These are phyloP conservation scores for Onychostruthus taczanowskii DNA, from an alignment of 2,113 vertebrate species.

Conservation along the genomic window DNA sequence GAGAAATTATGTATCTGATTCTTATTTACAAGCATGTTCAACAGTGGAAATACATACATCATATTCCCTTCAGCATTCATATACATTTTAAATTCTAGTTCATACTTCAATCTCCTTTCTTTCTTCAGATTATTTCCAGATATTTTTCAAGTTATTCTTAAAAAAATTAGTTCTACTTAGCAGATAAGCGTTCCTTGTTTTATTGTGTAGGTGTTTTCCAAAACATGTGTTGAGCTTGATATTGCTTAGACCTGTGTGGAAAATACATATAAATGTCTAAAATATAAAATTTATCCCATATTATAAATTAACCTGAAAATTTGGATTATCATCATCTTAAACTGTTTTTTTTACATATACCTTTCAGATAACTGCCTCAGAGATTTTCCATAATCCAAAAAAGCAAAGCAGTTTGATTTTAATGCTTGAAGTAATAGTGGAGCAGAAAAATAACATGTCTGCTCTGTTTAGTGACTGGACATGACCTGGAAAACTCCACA, in stretches of 20 bases:
- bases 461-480: not conserved
- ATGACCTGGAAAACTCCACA: not conserved
- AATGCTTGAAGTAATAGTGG: not conserved
- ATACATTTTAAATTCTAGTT: not conserved
- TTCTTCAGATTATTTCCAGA: not conserved
- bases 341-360: not conserved
- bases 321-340: not conserved
- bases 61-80: not conserved
- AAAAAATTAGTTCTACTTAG: not conserved
- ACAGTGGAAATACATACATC: not conserved
- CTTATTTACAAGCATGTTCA: not conserved
- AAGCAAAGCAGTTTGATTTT: not conserved
- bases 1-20: not conserved
- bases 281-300: not conserved
- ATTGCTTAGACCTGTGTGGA: not conserved
- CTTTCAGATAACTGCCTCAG: not conserved
- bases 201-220: not conserved
- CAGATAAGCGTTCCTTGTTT: not conserved
- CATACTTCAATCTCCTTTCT: not conserved
- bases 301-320: not conserved
- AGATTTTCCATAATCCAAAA: not conserved
- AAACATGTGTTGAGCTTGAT: not conserved
- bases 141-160: not conserved
- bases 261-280: not conserved
- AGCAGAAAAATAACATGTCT: not conserved